phyloP scores from a whole-genome alignment of 1,140 invertebrate genomes.

The Orius insidiosus region DNA sequence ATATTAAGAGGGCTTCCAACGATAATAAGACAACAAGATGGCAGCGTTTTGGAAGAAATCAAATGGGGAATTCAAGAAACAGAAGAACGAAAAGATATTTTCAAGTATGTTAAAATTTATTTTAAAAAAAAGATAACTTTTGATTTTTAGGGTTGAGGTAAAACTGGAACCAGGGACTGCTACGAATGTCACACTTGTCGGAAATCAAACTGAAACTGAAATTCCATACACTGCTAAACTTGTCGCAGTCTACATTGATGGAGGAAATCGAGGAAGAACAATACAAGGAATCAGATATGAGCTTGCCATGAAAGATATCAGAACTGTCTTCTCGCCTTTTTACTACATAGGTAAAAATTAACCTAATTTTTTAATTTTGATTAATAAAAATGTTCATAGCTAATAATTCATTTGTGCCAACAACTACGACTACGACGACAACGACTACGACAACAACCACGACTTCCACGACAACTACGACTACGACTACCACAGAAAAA shows the following conservation, averaged over 20 bases:
- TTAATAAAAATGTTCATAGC: slow-evolving; percentile 20
- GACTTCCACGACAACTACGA: slow-evolving; percentile 2
- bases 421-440: slow-evolving; percentile 29
- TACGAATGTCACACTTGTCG: slow-evolving; percentile 55
- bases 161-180: slow-evolving; percentile 51
- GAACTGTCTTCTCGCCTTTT: slow-evolving; percentile 44
- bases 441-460: slow-evolving; percentile 15
- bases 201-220: slow-evolving; percentile 49
- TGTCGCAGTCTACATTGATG: slow-evolving; percentile 48
- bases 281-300: slow-evolving; percentile 42
- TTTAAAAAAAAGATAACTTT: too few species aligned
- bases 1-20: slow-evolving; percentile 55
- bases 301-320: slow-evolving; percentile 40
- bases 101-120: too few species aligned
- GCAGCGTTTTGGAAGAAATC: slow-evolving; percentile 35
- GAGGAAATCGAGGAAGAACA: slow-evolving; percentile 27
- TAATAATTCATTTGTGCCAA: slow-evolving; percentile 54
- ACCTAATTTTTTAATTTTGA: not conserved
- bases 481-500: slow-evolving; percentile 5
- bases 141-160: slow-evolving; percentile 33
- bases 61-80: slow-evolving; percentile 46
- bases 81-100: slow-evolving; percentile 35
- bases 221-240: slow-evolving; percentile 51
- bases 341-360: slow-evolving; percentile 36
- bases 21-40: slow-evolving; percentile 40